Conservation (phyloP, 2,797 vertebrate genomes). For the Salarias fasciatus region DNA sequence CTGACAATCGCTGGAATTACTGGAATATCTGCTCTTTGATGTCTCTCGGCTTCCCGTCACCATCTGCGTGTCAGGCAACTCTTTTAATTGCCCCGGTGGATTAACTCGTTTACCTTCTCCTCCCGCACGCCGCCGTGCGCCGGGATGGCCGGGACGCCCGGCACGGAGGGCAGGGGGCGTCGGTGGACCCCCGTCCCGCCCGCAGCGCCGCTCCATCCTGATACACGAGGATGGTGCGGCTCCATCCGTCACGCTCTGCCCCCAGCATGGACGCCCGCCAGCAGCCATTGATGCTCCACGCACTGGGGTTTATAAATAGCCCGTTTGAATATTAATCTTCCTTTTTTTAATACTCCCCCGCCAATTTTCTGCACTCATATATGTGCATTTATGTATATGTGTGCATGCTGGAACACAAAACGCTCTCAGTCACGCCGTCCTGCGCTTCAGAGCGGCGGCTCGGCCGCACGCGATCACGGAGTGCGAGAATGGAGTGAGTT, state of each 20-base stretch:
- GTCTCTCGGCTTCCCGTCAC: conserved; percentile 19
- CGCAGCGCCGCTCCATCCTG: conserved; percentile 58
- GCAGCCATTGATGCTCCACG: conserved; percentile 65
- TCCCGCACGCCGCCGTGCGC: conserved; percentile 2
- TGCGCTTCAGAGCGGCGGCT: conserved; percentile 8
- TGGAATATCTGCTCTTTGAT: conserved; percentile 14
- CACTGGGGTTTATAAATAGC: conserved; percentile 69
- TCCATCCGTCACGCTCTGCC: conserved; percentile 71
- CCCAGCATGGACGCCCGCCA: conserved; percentile 66
- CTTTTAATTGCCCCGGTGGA: conserved; percentile 21
- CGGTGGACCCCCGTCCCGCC: conserved; percentile 67
- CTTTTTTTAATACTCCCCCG: conserved; percentile 21
- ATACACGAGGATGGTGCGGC: conserved; percentile 72
- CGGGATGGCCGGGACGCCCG: conserved; percentile 4
- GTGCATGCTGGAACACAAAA: conserved; percentile 11
- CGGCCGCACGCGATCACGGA: conserved; percentile 13
- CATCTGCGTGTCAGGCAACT: conserved; percentile 10
- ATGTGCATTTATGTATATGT: conserved; percentile 16
- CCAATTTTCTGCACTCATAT: conserved; percentile 36
- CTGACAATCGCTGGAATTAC: conserved; percentile 11
- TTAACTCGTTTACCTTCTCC: conserved; percentile 26
- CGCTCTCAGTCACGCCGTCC: conserved; percentile 22
- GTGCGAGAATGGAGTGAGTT: conserved; percentile 20
- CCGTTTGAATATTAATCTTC: conserved; percentile 54
- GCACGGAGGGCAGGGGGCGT: conserved; percentile 56